Base-by-base conservation (phyloP, 37 sponge, comb jelly and placozoan species). In the Trichoplax adhaerens region DNA sequence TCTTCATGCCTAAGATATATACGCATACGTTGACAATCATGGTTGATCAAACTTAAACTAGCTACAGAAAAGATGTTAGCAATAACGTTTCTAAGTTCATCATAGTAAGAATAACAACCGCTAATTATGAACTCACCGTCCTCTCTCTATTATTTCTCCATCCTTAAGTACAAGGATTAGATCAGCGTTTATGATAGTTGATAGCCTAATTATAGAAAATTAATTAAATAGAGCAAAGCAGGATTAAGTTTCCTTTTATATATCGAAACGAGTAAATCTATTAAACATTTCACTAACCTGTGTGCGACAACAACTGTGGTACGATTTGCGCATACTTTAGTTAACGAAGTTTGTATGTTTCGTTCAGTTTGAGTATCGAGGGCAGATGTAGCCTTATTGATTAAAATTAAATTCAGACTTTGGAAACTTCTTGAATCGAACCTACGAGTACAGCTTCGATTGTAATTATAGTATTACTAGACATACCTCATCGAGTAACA, bases 271-370 rank as follows among this genome's bases (percentile, higher is more conserved):
- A 29, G 29, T 29, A 29, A 29, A 29, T 29, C 29, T 29, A 29
- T 29, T 29, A 29, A 29, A 29, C 29, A 29, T 29, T 66, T 50
- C 49, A 52, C 49, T 50, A 50, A 71, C 72, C 96, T 72, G 64
- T 96, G 98, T 4, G 98, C 98, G 0, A 96, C 94, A 4, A 96
- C 86, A 49, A 96, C 75, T 29, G 92, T 91, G 12, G 89, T 96
- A 58, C 86, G 75, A 0, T 84, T 87, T 68, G 74, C 56, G 59
- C 98, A 96, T 53, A 91, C 93, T 54, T 80, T 65, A 72, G 77
- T 75, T 63, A 96, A 80, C 1, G 89, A 83, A 48, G 77, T 56
- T 77, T 96, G 98, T 5, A 96, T 96, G 87, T 88, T 78, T 6
- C 98, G 53, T 68, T 96, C 98, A 52, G 98, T 96, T 60, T 83